phyloP scores from a whole-genome alignment of 2,113 vertebrate genomes.

The Corythornis vintsioides region DNA sequence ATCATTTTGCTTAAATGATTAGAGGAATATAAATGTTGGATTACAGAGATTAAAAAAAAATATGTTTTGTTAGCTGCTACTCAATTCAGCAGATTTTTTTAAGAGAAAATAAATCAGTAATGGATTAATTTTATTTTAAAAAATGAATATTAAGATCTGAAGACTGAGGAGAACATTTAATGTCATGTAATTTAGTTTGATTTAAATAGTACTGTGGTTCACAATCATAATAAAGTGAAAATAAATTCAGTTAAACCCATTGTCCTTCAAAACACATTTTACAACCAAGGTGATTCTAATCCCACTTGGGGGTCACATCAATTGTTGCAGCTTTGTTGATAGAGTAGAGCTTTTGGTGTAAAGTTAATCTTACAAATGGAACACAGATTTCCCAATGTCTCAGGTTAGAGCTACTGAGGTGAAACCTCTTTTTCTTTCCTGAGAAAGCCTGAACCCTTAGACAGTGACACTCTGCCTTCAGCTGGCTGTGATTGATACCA shows the following conservation, averaged over 20 bases:
- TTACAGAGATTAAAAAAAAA: neutral
- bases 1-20: neutral
- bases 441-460: neutral
- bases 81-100: neutral
- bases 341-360: neutral
- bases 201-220: neutral
- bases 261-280: neutral
- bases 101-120: neutral
- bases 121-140: neutral
- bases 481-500: neutral
- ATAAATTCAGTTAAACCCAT: neutral
- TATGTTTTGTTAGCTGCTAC: neutral
- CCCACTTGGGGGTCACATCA: neutral
- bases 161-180: neutral
- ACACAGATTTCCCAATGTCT: neutral
- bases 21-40: neutral
- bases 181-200: neutral
- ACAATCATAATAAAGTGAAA: neutral
- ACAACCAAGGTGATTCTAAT: neutral
- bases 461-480: neutral
- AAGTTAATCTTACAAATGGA: neutral
- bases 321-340: neutral
- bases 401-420: neutral
- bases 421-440: neutral
- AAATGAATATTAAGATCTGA: neutral